Evolutionary conservation across 2,888 invertebrate genomes (phyloP).

Genomic region (Chalcosyrphus nemorum): DNA sequence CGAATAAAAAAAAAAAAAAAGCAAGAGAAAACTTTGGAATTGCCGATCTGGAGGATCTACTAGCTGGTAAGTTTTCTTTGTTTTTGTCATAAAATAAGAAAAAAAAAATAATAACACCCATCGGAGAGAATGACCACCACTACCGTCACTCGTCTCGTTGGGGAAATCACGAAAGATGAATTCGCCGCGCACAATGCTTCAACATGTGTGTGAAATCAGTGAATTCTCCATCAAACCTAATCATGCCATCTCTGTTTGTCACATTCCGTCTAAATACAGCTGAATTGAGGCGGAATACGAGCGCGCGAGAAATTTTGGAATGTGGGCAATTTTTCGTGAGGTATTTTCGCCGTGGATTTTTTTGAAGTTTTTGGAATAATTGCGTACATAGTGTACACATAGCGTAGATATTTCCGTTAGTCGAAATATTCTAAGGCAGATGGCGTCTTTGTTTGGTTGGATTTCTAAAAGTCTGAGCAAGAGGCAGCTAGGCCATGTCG

Average conservation of each 20-base stretch:
- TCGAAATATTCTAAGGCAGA: conserved; percentile 68
- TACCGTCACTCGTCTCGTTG: conserved; percentile 5
- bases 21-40: not conserved
- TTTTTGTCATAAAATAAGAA: not conserved
- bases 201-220: conserved; percentile 4
- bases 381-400: conserved; percentile 64
- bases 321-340: conserved; percentile 60
- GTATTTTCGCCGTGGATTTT: conserved; percentile 67
- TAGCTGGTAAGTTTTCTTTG: conserved; percentile 51
- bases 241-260: conserved; percentile 6
- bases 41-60: conserved; percentile 53
- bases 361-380: conserved; percentile 67
- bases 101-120: not conserved
- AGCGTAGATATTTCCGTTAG: conserved; percentile 65
- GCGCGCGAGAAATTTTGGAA: conserved; percentile 56
- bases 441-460: conserved; percentile 46
- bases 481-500: conserved; percentile 23
- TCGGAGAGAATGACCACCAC: not conserved
- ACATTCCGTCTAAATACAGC: not conserved
- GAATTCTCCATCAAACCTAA: conserved; percentile 17
- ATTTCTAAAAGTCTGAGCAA: conserved; percentile 32
- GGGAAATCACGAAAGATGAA: conserved; percentile 35
- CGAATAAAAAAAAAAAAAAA: conserved; percentile 19
- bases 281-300: conserved; percentile 52
- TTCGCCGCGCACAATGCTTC: conserved; percentile 42